These are phyloP conservation scores for Microdon myrmicae DNA, from an alignment of 2,888 invertebrate genomes.

Conservation along the genomic window DNA sequence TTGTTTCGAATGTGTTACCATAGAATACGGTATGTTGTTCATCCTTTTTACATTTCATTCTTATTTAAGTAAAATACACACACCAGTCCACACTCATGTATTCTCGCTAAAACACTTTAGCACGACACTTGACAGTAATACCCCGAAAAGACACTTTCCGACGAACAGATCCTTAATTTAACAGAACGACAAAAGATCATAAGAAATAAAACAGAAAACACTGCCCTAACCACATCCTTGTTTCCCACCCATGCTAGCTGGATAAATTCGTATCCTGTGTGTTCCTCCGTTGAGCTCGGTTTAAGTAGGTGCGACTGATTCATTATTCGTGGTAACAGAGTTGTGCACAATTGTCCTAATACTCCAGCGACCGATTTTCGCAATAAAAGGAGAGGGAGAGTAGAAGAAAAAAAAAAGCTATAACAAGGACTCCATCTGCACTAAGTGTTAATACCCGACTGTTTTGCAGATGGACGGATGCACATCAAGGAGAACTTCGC, in stretches of 20 bases:
- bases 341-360: slow-evolving; percentile 24
- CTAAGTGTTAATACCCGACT: slow-evolving; percentile 29
- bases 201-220: too few species aligned
- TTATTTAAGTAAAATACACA: neutral
- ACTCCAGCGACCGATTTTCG: slow-evolving; percentile 31
- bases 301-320: slow-evolving; percentile 20
- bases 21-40: slow-evolving; percentile 10
- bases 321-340: slow-evolving; percentile 29
- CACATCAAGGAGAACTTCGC: too few species aligned
- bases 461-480: slow-evolving; percentile 15
- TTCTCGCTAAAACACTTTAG: slow-evolving; percentile 25
- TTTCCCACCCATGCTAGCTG: neutral
- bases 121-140: slow-evolving; percentile 23
- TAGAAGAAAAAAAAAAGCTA: too few species aligned
- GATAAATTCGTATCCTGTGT: neutral
- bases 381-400: too few species aligned
- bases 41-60: neutral
- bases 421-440: slow-evolving; percentile 22
- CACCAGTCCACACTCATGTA: slow-evolving; percentile 13
- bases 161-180: too few species aligned
- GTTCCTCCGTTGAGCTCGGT: slow-evolving; percentile 14
- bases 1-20: slow-evolving; percentile 15
- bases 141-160: too few species aligned
- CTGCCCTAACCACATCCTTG: slow-evolving; percentile 27
- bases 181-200: too few species aligned